Conservation (phyloP, 2,888 invertebrate genomes). For the Thelaira solivaga region DNA sequence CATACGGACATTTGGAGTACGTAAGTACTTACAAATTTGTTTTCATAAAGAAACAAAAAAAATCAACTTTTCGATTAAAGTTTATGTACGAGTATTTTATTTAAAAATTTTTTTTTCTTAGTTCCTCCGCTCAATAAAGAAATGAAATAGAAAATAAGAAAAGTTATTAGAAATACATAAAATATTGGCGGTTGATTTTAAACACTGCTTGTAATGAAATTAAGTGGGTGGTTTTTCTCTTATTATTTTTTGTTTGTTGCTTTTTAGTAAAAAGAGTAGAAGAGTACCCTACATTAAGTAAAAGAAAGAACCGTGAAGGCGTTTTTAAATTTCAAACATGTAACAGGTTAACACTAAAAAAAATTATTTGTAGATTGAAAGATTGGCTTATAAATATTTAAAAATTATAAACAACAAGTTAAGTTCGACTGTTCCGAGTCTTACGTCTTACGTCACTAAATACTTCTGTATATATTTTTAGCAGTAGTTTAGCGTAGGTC, state of each 20-base stretch:
- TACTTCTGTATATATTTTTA: no score
- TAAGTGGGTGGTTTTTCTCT: constrained; percentile 51
- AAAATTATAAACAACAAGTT: no score
- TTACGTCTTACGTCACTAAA: no score
- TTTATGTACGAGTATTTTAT: constrained; percentile 29
- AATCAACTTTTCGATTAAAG: constrained; percentile 56
- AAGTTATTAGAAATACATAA: constrained; percentile 30
- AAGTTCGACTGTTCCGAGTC: no score
- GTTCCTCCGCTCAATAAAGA: constrained; percentile 20
- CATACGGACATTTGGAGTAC: constrained; percentile 35
- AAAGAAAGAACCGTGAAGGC: no score
- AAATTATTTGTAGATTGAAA: no score
- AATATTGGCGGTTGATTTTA: constrained; percentile 37
- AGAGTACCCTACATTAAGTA: background rate
- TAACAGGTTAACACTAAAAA: no score
- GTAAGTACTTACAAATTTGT: constrained; percentile 37
- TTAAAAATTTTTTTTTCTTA: background rate
- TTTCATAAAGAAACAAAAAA: background rate
- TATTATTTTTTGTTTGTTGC: no score
- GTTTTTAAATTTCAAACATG: no score
- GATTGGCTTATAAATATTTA: no score
- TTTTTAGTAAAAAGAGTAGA: no score
- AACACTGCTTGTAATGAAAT: constrained; percentile 30
- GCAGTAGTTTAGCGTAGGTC: no score
- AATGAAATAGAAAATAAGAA: constrained; percentile 43